Base-by-base conservation (phyloP, 2,888 invertebrate species). In the Pilophorus perplexus region DNA sequence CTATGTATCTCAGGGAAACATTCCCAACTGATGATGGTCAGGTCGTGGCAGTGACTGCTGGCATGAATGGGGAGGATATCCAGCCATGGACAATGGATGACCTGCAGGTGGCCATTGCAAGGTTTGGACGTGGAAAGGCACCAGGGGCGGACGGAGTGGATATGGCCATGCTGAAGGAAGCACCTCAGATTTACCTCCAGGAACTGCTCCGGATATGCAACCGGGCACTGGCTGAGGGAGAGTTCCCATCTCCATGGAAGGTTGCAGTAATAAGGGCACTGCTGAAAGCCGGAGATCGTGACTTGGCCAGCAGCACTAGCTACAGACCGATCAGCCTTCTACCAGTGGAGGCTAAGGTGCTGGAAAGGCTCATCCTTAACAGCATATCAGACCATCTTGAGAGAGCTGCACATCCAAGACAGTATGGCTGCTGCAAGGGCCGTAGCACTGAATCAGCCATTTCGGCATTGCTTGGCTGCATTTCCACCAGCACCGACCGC, bases 91-190 rank as follows among this genome's bases (percentile, higher is more conserved):
- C 33, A n/a, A n/a, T n/a, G n/a, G n/a, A n/a, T n/a, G n/a, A n/a
- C n/a, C n/a, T n/a, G n/a, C n/a, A n/a, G n/a, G n/a, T n/a, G n/a
- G n/a, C n/a, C n/a, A n/a, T n/a, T n/a, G n/a, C n/a, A n/a, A n/a
- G n/a, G 12, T 46, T 46, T 22, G 6, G 18, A 3, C 3, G 46
- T 5, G 12, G 12, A 4, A 46, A 46, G 46, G 46, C 46, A 12
- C 46, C 46, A 8, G 46, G 46, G 18, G 6, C 4, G 46, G 46
- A 46, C 20, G 46, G 8, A 5, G 20, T 46, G 20, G 46, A 46
- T 22, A 8, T 46, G 8, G 46, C 46, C 46, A 46, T 46, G 46
- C 3, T 46, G 3, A 46, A 46, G 22, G 46, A 46, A 22, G 46
- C 46, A 10, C 46, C 46, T 5, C 12, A 3, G 4, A 22, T 3